These are phyloP conservation scores for Dendrolimus kikuchii DNA, from an alignment of 1,140 invertebrate genomes.

Conservation along the genomic window DNA sequence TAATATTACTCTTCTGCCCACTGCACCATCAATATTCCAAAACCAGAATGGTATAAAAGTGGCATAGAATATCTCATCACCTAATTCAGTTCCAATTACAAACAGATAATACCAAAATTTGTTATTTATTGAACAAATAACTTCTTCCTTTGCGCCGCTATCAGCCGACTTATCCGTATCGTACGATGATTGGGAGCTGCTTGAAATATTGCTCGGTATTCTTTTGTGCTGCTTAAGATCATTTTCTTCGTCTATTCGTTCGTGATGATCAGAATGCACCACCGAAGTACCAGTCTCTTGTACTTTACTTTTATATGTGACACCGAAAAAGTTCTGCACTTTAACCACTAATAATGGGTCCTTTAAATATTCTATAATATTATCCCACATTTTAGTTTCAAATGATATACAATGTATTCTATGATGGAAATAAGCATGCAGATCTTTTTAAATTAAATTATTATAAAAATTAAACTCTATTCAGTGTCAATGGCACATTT, in stretches of 20 bases:
- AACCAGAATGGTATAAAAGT: conserved; percentile 92
- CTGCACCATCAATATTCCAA: conserved; percentile 92
- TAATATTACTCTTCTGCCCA: conserved; percentile 84
- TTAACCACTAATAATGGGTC: conserved; percentile 79
- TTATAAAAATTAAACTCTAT: too few relatives aligned
- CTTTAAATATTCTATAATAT: conserved; percentile 75
- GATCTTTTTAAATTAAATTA: too few relatives aligned
- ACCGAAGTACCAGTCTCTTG: conserved; percentile 29
- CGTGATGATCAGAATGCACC: conserved; percentile 39
- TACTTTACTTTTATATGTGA: conserved; percentile 63
- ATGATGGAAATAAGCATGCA: too few relatives aligned
- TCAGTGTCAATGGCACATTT: too few relatives aligned
- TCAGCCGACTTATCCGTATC: conserved; percentile 51
- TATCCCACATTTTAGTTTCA: conserved; percentile 46
- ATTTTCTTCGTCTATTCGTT: conserved; percentile 30
- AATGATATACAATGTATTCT: too few relatives aligned
- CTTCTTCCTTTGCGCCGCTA: conserved; percentile 29
- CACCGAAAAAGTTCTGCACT: conserved; percentile 82
- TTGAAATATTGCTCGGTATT: conserved; percentile 46
- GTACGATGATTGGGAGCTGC: conserved; percentile 47
- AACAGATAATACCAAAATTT: conserved; percentile 92
- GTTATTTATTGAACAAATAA: conserved; percentile 76
- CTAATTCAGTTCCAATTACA: conserved; percentile 85
- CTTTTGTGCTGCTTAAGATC: conserved; percentile 44
- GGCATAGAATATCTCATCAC: conserved; percentile 92